Evolutionary conservation across 2,113 vertebrate species (phyloP), one percentile per base, ranked within the genome.

Genomic region (Carassius auratus): DNA sequence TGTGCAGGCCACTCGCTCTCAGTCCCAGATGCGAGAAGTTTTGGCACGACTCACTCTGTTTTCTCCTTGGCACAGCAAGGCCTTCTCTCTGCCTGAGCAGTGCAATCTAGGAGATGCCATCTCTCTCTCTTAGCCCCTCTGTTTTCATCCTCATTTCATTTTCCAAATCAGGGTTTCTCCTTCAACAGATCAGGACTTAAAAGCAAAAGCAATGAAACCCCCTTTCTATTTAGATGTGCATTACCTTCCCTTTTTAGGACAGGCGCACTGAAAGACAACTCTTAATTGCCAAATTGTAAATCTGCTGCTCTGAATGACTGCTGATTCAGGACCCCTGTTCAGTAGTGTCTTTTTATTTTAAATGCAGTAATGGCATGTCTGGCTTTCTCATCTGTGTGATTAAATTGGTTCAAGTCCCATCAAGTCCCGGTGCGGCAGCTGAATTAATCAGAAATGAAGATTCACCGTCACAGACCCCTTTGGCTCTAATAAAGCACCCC

Each of bases 1-100:
- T 76, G 19, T 3, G 6, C 17, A 76, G 57, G 30, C 87, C 76
- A 59, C 74, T 83, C 76, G 62, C 85, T 88, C 86, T 88, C 88
- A 91, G 88, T 88, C 86, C 89, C 89, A 91, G 88, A 92, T 92
- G 90, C 88, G 88, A 89, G 87, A 89, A 85, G 85, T 21, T 86
- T 91, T 92, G 91, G 91, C 90, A 85, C 1, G 61, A 81, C 76
- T 82, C 45, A n/a, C 50, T 8, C 33, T 30, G 78, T 89, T 90
- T 85, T 86, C 75, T 91, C 50, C 76, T 90, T 90, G 90, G 89
- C 89, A 84, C 74, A 55, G 84, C 73, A 38, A 66, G 85, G 45
- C 55, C 61, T 73, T 80, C 9, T 19, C 62, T 66, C 77, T 85
- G 74, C 64, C 80, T 57, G 75, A 71, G 55, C 81, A 68, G 26